These are phyloP conservation scores for Corythornis leucogaster DNA, from an alignment of 2,797 vertebrate genomes.

Conservation along the genomic window DNA sequence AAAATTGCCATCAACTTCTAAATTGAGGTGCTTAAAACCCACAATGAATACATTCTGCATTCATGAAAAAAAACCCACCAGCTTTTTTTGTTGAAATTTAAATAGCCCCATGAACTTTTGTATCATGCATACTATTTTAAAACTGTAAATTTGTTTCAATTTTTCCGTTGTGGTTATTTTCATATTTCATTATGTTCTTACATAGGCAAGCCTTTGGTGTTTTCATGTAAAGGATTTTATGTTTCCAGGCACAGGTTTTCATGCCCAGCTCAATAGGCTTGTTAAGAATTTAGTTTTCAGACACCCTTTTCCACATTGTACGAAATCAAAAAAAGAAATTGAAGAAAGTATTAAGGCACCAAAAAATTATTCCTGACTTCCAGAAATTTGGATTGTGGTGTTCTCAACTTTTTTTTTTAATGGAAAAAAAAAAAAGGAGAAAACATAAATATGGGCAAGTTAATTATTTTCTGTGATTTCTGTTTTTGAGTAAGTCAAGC, in stretches of 20 bases:
- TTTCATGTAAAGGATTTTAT: background rate
- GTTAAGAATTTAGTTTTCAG: background rate
- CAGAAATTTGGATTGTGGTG: background rate
- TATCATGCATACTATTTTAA: constrained; percentile 48
- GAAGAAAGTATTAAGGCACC: background rate
- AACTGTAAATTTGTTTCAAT: constrained; percentile 40
- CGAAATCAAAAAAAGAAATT: background rate
- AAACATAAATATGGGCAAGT: background rate
- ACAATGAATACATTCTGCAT: constrained; percentile 51
- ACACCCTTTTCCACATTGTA: background rate
- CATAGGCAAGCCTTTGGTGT: constrained; percentile 26
- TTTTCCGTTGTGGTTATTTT: constrained; percentile 55
- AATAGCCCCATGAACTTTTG: constrained; percentile 46
- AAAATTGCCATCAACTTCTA: constrained; percentile 50
- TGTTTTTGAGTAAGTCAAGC: background rate
- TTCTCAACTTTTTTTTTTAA: background rate
- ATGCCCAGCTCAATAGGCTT: background rate
- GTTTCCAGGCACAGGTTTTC: constrained; percentile 35
- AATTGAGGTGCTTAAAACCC: constrained; percentile 23
- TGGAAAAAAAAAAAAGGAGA: accelerated
- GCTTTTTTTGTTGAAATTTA: constrained; percentile 40
- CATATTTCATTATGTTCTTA: constrained; percentile 18
- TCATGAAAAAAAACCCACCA: background rate
- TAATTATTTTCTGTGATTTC: background rate
- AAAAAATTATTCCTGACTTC: background rate